A percentile compares a stretch with the other conserved stretches of the same genome.
Evolutionary conservation across 2,113 vertebrate species (phyloP).

Genomic region (Elephas maximus): DNA sequence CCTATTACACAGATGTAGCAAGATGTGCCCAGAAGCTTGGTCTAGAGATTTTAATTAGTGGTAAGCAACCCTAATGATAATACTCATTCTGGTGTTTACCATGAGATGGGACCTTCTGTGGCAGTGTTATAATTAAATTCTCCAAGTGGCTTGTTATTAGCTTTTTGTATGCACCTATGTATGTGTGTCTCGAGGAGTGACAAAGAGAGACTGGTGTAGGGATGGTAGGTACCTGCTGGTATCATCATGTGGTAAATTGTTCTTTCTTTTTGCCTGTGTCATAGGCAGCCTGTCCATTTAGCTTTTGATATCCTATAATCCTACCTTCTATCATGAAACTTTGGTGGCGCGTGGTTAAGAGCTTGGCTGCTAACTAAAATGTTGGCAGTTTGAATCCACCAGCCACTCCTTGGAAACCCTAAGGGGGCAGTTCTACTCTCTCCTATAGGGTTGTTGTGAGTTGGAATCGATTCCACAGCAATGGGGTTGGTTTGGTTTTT

Average conservation of each 20-base stretch:
- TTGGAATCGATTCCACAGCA: too few species aligned
- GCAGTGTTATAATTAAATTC: background rate
- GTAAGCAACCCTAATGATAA: constrained; percentile 29
- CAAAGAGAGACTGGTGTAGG: background rate
- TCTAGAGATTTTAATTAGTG: constrained; percentile 52
- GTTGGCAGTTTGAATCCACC: too few species aligned
- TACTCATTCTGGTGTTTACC: background rate
- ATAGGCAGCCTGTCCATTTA: background rate
- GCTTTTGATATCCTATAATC: background rate
- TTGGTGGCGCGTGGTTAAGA: too few species aligned
- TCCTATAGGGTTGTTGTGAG: too few species aligned
- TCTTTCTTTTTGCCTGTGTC: background rate
- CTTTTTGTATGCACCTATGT: background rate
- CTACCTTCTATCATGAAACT: background rate
- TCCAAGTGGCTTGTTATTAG: background rate
- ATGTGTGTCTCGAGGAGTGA: background rate
- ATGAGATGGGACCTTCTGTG: background rate
- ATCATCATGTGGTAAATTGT: background rate
- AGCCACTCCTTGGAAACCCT: too few species aligned
- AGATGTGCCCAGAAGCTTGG: constrained; percentile 55
- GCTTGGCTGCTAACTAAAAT: too few species aligned
- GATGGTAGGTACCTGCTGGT: background rate
- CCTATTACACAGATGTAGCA: constrained; percentile 38
- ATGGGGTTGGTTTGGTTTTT: too few species aligned
- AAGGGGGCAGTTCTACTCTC: too few species aligned